Conservation (phyloP, 2,113 vertebrate genomes). For the Hippocampus guttulatus region DNA sequence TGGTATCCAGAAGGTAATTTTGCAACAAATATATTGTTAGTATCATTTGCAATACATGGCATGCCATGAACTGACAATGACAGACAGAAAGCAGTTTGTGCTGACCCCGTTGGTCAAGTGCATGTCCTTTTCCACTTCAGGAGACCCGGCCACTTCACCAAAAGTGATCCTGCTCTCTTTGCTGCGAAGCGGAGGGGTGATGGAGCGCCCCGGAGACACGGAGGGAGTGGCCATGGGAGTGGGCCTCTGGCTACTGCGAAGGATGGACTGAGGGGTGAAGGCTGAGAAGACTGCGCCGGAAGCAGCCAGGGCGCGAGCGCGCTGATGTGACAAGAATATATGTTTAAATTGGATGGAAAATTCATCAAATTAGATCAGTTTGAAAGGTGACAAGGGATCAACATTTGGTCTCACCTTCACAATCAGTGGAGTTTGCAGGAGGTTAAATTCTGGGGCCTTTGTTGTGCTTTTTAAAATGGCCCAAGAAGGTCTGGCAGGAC, state of each 20-base stretch:
- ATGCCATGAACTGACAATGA: background rate
- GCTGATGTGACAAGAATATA: constrained; percentile 58
- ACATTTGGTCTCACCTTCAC: constrained; percentile 78
- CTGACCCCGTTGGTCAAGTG: constrained; percentile 79
- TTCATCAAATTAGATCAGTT: background rate
- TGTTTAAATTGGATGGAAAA: background rate
- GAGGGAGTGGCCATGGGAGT: constrained; percentile 85
- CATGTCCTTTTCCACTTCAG: constrained; percentile 48
- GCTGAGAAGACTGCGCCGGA: constrained; percentile 77
- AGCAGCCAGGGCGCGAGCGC: constrained; percentile 82
- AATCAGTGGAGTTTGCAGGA: constrained; percentile 87
- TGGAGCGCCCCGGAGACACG: constrained; percentile 81
- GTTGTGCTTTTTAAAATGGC: constrained; percentile 55
- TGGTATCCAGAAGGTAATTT: too few species aligned
- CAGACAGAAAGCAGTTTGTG: background rate
- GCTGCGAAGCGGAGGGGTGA: constrained; percentile 78
- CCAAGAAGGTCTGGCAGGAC: constrained; percentile 58
- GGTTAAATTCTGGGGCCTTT: constrained; percentile 78
- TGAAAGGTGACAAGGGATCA: background rate
- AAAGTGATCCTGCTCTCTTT: constrained; percentile 89
- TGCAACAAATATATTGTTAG: too few species aligned
- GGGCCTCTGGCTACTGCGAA: constrained; percentile 84
- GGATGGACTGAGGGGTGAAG: constrained; percentile 89
- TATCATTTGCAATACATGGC: background rate
- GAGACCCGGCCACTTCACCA: constrained; percentile 69